These are phyloP conservation scores for Brevimyrus niger DNA, from an alignment of 2,113 vertebrate genomes.

Conservation along the genomic window DNA sequence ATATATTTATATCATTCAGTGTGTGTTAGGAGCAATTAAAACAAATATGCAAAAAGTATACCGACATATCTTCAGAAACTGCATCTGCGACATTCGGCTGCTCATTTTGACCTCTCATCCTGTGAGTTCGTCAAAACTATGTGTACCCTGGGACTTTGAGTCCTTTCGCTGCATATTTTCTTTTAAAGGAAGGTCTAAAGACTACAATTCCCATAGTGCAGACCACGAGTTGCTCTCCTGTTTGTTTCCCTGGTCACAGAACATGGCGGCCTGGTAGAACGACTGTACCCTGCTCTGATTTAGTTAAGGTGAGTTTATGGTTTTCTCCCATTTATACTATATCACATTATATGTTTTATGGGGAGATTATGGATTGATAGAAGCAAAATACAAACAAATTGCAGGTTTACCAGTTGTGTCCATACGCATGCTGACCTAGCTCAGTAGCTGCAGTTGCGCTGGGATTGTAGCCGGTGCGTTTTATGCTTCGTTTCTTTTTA, in stretches of 20 bases:
- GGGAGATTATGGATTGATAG: background rate
- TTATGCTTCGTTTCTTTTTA: background rate
- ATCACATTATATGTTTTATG: background rate
- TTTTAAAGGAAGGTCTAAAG: background rate
- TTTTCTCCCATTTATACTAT: background rate
- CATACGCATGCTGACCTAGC: background rate
- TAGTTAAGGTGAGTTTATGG: slow-evolving; percentile 12
- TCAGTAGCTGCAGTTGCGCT: background rate
- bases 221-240: slow-evolving; percentile 6
- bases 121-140: background rate
- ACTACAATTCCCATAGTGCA: slow-evolving; percentile 51
- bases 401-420: background rate
- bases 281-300: slow-evolving; percentile 24
- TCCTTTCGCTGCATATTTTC: background rate
- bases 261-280: slow-evolving; percentile 54
- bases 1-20: background rate
- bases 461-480: background rate
- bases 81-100: background rate
- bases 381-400: background rate
- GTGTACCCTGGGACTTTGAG: slow-evolving; percentile 38
- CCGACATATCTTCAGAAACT: background rate
- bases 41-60: background rate
- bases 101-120: background rate
- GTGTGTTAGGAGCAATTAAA: background rate
- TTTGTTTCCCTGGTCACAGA: background rate